Evolutionary conservation across 2,797 vertebrate genomes (phyloP).

Genomic region (Melanotaenia pygmaea): DNA sequence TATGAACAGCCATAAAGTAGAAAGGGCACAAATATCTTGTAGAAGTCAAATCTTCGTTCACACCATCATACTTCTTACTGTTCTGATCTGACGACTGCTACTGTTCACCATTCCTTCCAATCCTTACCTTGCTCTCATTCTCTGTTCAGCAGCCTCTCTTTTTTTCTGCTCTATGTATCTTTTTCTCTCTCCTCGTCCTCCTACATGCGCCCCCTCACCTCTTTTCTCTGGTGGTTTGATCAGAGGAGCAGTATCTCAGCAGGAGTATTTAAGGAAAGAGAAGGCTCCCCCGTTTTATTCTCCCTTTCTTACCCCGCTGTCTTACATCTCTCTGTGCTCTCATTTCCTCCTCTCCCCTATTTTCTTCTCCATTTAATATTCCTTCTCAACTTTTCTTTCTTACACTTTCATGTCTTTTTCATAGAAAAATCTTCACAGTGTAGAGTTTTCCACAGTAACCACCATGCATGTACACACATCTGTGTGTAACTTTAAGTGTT

Average conservation of each 20-base stretch:
- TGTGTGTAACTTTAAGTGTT: constrained; percentile 38
- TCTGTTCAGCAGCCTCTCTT: constrained; percentile 49
- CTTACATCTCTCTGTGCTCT: constrained; percentile 49
- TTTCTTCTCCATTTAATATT: constrained; percentile 56
- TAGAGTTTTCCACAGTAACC: constrained; percentile 30
- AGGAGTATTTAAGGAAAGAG: constrained; percentile 73
- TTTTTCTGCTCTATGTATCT: constrained; percentile 53
- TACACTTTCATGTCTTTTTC: constrained; percentile 32
- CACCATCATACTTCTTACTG: constrained; percentile 32
- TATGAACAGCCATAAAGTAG: constrained; percentile 21
- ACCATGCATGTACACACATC: not conserved
- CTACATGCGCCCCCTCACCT: constrained; percentile 64
- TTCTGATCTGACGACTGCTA: constrained; percentile 42
- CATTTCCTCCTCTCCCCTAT: constrained; percentile 33
- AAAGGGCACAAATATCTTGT: constrained; percentile 42
- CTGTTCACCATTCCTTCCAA: constrained; percentile 18
- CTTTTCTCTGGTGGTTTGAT: constrained; percentile 71
- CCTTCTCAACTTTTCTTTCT: constrained; percentile 36
- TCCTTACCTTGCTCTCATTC: constrained; percentile 21
- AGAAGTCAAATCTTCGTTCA: constrained; percentile 52
- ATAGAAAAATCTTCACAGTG: constrained; percentile 24
- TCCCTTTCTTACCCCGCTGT: constrained; percentile 36
- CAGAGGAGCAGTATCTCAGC: constrained; percentile 68
- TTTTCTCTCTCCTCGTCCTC: constrained; percentile 59
- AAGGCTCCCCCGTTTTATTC: constrained; percentile 51